phyloP scores from a whole-genome alignment of 2,113 vertebrate species.

The Apeltes quadracus region DNA sequence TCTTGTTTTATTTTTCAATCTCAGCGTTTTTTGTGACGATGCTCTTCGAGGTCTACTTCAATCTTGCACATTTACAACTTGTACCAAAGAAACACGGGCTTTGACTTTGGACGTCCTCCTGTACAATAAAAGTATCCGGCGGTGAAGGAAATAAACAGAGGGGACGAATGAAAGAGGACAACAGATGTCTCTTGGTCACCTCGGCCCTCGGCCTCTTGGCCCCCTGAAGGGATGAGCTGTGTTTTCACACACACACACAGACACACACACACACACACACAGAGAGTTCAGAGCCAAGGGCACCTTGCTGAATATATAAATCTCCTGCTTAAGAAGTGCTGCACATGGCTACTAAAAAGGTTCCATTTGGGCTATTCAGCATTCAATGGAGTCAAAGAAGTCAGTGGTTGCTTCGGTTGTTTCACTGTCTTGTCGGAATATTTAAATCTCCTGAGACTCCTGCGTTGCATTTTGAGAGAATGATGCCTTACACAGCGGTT shows the following conservation, averaged over 20 bases:
- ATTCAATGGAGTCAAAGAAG: background rate
- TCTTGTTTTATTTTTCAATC: too few species aligned
- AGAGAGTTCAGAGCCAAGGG: conserved; percentile 66
- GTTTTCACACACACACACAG: conserved; percentile 27
- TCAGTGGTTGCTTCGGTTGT: background rate
- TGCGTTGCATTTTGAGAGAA: conserved; percentile 20
- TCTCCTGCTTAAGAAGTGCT: background rate
- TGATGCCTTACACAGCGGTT: conserved; percentile 29
- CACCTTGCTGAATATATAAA: conserved; percentile 36
- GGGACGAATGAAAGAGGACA: conserved; percentile 36
- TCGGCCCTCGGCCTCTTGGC: conserved; percentile 27
- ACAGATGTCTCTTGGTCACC: conserved; percentile 55
- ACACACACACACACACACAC: conserved; percentile 22
- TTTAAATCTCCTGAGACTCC: background rate
- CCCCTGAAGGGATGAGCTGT: conserved; percentile 37
- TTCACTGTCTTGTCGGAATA: background rate
- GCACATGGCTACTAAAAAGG: background rate
- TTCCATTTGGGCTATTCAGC: conserved; percentile 21
- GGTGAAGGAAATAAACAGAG: background rate
- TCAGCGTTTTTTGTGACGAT: too few species aligned
- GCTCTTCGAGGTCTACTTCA: too few species aligned
- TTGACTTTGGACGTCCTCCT: conserved; percentile 25
- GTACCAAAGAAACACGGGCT: conserved; percentile 4
- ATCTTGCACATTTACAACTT: background rate
- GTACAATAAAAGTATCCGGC: conserved; percentile 1